Conservation (phyloP, 2,113 vertebrate genomes). For the Acrocephalus kingi region DNA sequence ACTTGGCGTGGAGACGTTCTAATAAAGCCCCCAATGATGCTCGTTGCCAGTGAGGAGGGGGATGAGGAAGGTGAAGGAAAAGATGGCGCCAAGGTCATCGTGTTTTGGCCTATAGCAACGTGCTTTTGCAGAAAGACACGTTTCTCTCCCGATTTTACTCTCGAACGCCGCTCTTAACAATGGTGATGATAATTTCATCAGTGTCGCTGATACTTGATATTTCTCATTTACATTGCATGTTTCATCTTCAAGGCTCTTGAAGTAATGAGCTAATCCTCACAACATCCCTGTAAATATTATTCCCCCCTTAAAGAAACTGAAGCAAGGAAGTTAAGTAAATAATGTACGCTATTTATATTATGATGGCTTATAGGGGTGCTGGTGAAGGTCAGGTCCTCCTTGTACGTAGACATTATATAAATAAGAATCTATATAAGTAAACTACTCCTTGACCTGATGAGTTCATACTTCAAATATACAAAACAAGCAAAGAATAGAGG, state of each 20-base stretch:
- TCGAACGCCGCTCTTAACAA: conserved; percentile 28
- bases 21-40: conserved; percentile 68
- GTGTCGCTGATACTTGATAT: conserved; percentile 60
- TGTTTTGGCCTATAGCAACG: neutral
- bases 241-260: conserved; percentile 69
- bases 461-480: conserved; percentile 52
- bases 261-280: conserved; percentile 69
- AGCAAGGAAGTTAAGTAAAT: conserved; percentile 66
- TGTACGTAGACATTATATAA: conserved; percentile 55
- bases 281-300: conserved; percentile 69
- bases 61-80: conserved; percentile 61
- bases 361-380: conserved; percentile 57
- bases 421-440: conserved; percentile 60
- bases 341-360: conserved; percentile 62
- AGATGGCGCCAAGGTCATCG: conserved; percentile 57
- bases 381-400: conserved; percentile 63
- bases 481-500: conserved; percentile 22
- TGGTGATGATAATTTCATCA: conserved; percentile 67
- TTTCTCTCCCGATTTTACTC: conserved; percentile 25
- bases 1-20: conserved; percentile 66
- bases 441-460: conserved; percentile 58
- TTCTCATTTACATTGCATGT: conserved; percentile 65
- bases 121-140: neutral
- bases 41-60: conserved; percentile 65
- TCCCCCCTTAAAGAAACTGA: conserved; percentile 64